Conservation (phyloP, 2,113 vertebrate species). For the Thinocorus orbignyianus region DNA sequence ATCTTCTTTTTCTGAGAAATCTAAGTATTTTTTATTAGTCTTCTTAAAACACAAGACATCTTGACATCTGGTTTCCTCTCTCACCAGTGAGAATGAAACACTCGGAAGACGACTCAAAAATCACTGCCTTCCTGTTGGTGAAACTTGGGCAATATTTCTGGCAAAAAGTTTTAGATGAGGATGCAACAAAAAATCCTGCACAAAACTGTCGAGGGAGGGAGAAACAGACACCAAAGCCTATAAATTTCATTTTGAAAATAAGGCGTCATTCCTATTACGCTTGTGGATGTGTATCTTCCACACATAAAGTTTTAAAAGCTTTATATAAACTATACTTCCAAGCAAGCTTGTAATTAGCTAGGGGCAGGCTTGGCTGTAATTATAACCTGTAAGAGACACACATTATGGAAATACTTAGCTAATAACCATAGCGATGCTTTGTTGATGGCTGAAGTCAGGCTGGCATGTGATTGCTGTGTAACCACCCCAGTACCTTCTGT, state of each 20-base stretch:
- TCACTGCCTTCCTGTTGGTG: background rate
- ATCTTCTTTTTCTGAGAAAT: background rate
- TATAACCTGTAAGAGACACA: slow-evolving; percentile 47
- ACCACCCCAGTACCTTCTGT: background rate
- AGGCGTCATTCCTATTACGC: background rate
- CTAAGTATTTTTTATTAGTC: slow-evolving; percentile 10
- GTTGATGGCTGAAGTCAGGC: slow-evolving; percentile 24
- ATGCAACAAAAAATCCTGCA: background rate
- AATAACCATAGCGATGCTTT: slow-evolving; percentile 27
- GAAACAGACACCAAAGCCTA: too few relatives aligned
- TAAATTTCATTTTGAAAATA: slow-evolving; percentile 29
- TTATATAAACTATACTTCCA: slow-evolving; percentile 51
- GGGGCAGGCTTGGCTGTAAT: slow-evolving; percentile 42
- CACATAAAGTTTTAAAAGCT: slow-evolving; percentile 11
- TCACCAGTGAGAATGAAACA: background rate
- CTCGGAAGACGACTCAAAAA: background rate
- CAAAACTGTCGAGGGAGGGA: background rate
- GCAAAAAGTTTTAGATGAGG: background rate
- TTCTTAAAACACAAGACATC: slow-evolving; percentile 22
- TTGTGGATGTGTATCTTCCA: slow-evolving; percentile 35
- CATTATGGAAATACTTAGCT: slow-evolving; percentile 51
- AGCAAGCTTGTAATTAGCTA: slow-evolving; percentile 54
- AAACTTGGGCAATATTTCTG: background rate
- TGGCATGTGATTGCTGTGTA: background rate
- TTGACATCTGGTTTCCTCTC: slow-evolving; percentile 25